Conservation (phyloP, 35 echinoderm and acorn worm species). For the Lytechinus variegatus region DNA sequence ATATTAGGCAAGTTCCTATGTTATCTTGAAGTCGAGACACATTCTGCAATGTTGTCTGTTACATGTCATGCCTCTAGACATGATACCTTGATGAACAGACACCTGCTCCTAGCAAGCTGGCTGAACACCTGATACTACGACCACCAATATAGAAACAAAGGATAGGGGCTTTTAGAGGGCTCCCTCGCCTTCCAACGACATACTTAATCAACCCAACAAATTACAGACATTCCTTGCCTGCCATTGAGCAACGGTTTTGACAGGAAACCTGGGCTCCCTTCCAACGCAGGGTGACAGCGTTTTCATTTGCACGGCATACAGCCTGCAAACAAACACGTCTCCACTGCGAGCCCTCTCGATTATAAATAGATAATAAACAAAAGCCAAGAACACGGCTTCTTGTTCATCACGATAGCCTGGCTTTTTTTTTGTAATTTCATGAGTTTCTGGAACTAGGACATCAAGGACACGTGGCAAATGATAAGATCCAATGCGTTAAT, state of each 20-base stretch:
- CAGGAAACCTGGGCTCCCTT: neutral
- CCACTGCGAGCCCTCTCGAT: neutral
- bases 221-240: neutral
- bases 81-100: neutral
- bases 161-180: neutral
- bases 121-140: neutral
- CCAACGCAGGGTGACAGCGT: neutral
- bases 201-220: neutral
- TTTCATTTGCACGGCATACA: too few species aligned
- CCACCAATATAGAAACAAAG: neutral
- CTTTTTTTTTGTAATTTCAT: neutral
- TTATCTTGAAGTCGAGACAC: neutral
- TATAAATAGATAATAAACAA: conserved; percentile 21
- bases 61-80: neutral
- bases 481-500: conserved; percentile 13
- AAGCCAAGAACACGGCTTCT: neutral
- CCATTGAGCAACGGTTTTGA: neutral
- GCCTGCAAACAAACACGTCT: neutral
- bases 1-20: neutral
- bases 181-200: neutral
- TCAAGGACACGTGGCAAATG: neutral
- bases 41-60: neutral
- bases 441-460: neutral
- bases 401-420: neutral
- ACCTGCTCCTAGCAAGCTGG: neutral